Evolutionary conservation across 2,797 vertebrate species (phyloP).

Genomic region (Sciaenops ocellatus): DNA sequence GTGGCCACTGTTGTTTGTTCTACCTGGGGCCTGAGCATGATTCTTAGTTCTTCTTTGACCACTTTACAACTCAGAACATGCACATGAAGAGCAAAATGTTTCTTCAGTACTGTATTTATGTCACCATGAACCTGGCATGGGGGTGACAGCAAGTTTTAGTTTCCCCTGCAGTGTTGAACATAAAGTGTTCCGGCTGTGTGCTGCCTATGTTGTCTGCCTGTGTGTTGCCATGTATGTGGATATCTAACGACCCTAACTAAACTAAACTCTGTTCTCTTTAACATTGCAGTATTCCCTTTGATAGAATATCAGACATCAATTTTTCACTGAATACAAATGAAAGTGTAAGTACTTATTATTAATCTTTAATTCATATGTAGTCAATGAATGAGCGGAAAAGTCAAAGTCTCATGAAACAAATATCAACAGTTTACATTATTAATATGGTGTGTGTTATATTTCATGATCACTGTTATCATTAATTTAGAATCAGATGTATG

Average conservation of each 20-base stretch:
- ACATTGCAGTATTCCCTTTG: constrained; percentile 97
- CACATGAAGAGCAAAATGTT: constrained; percentile 4
- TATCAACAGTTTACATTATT: background rate
- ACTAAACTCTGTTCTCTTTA: constrained; percentile 84
- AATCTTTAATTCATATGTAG: constrained; percentile 36
- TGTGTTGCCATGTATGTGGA: constrained; percentile 52
- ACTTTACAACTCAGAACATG: background rate
- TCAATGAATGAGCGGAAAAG: background rate
- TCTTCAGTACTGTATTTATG: background rate
- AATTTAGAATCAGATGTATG: background rate
- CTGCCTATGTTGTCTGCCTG: constrained; percentile 23
- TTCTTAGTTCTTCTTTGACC: background rate
- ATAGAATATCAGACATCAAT: constrained; percentile 99
- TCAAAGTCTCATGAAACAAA: constrained; percentile 13
- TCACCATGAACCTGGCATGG: background rate
- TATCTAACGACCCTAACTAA: constrained; percentile 69
- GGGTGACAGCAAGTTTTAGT: background rate
- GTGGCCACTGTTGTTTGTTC: background rate
- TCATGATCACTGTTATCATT: constrained; percentile 10
- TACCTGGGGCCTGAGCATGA: background rate
- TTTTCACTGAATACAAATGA: constrained; percentile 99
- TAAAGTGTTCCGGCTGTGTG: constrained; percentile 7
- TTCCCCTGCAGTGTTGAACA: background rate
- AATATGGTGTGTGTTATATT: constrained; percentile 11
- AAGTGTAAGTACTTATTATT: constrained; percentile 92